Evolutionary conservation across 2,113 vertebrate genomes (phyloP).

Genomic region (Ceyx margarethae): DNA sequence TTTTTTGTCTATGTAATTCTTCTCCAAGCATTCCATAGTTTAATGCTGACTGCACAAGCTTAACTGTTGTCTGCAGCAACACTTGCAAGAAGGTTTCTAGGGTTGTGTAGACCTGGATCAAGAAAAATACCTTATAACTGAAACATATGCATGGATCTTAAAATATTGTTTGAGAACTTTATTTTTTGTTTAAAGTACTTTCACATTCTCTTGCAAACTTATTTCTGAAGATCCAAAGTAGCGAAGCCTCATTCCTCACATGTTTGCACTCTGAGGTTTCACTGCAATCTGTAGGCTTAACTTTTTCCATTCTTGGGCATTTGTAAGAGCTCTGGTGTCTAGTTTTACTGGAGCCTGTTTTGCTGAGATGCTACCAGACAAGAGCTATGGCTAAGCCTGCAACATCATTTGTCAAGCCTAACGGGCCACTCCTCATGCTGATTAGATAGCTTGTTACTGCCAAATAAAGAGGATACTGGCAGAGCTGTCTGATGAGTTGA

Average conservation of each 20-base stretch:
- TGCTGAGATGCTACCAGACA: background rate
- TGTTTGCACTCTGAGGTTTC: background rate
- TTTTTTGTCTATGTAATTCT: background rate
- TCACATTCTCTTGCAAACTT: background rate
- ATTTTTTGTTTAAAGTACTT: background rate
- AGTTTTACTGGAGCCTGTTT: background rate
- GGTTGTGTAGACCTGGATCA: background rate
- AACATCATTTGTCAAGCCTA: background rate
- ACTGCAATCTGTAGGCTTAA: background rate
- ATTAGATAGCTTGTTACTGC: background rate
- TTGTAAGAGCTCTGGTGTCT: background rate
- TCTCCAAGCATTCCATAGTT: background rate
- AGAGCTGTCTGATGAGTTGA: background rate
- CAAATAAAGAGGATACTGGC: background rate
- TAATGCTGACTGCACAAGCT: background rate
- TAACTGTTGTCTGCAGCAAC: background rate
- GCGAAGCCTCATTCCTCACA: background rate
- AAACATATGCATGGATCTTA: background rate
- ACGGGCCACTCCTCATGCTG: background rate
- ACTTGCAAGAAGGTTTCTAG: background rate
- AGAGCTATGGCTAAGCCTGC: background rate
- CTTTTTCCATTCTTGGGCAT: background rate
- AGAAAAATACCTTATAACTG: background rate
- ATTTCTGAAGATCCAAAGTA: background rate
- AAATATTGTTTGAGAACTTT: background rate